Conservation (phyloP, 2,113 vertebrate genomes). For the Lepidothrix coronata region DNA sequence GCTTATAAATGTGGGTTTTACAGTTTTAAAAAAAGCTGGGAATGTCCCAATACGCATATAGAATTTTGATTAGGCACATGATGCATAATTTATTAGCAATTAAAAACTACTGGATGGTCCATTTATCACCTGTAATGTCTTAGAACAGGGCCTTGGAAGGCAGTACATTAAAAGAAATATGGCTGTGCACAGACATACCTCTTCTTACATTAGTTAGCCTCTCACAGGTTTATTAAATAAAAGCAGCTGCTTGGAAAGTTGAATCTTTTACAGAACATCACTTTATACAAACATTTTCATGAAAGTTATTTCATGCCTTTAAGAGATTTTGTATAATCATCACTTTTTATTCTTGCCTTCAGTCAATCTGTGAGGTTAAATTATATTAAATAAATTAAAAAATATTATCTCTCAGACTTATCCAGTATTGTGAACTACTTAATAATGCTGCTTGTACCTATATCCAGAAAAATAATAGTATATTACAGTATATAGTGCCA, state of each 20-base stretch:
- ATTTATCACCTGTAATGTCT: neutral
- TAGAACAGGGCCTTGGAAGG: neutral
- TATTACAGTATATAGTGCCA: neutral
- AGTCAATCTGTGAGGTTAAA: neutral
- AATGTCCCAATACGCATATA: neutral
- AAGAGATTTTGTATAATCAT: neutral
- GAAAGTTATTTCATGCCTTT: neutral
- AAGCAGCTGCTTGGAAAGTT: neutral
- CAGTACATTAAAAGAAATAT: neutral
- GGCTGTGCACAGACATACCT: neutral
- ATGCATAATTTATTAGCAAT: neutral
- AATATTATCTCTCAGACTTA: neutral
- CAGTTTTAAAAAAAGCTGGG: neutral
- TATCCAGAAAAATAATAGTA: neutral
- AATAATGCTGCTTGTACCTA: neutral
- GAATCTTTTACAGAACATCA: neutral
- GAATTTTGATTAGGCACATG: neutral
- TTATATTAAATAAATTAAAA: neutral
- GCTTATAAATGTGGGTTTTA: neutral
- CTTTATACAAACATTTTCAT: neutral
- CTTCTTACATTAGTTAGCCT: neutral
- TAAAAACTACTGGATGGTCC: neutral
- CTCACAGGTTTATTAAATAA: neutral
- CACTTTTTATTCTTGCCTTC: neutral
- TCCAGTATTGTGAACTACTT: neutral